phyloP scores from a whole-genome alignment of 1,140 invertebrate genomes.

The Sitobion miscanthi region DNA sequence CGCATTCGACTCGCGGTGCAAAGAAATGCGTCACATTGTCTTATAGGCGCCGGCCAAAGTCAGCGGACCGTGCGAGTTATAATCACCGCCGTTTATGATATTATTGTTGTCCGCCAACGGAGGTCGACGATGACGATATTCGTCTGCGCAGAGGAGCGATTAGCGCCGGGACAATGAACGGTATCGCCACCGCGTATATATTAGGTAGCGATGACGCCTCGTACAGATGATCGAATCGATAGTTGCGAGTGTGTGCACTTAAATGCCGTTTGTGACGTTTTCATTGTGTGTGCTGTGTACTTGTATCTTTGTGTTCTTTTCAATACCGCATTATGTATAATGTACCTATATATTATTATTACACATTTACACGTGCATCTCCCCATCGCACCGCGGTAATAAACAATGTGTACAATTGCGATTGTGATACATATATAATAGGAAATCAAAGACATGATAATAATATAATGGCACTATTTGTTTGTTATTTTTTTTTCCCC shows the following conservation, averaged over 20 bases:
- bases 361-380: background rate
- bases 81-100: no score
- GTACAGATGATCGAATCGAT: background rate
- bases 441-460: background rate
- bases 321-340: background rate
- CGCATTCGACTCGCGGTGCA: no score
- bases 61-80: no score
- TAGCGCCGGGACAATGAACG: background rate
- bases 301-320: conserved; percentile 30
- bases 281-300: background rate
- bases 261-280: conserved; percentile 15
- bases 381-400: background rate
- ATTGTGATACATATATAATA: background rate
- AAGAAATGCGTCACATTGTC: no score
- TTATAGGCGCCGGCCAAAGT: no score
- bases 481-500: background rate
- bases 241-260: background rate
- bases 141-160: background rate
- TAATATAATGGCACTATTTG: conserved; percentile 1
- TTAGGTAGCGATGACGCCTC: background rate
- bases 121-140: background rate
- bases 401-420: conserved; percentile 23
- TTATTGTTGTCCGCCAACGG: background rate
- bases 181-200: background rate
- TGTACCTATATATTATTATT: background rate